Percentiles rank a stretch among this genome's conserved stretches.
Conservation (phyloP, 2,888 invertebrate genomes). For the Hymenopus coronatus region DNA sequence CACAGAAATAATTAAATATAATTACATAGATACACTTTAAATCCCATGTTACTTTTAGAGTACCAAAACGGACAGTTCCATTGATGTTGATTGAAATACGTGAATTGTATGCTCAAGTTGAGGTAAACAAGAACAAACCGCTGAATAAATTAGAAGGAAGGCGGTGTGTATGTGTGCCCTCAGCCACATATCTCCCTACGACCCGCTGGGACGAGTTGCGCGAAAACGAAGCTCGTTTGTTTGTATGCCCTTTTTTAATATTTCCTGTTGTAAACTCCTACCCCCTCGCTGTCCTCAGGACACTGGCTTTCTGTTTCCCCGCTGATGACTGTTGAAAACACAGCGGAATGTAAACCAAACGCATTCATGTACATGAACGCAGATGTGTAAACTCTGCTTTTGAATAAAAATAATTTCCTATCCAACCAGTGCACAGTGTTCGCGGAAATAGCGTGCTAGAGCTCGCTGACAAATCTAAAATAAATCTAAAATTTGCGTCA, state of each 20-base stretch:
- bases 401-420: not conserved
- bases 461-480: no score
- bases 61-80: no score
- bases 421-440: not conserved
- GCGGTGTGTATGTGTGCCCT: not conserved
- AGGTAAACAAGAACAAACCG: no score
- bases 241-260: not conserved
- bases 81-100: no score
- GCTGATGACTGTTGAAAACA: not conserved
- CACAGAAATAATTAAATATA: not conserved
- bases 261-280: not conserved
- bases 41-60: no score
- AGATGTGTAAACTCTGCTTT: not conserved
- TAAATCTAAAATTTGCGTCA: no score
- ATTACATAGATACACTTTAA: not conserved
- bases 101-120: no score
- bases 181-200: not conserved
- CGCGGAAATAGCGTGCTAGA: no score
- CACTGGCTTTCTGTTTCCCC: not conserved
- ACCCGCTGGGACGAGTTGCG: not conserved
- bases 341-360: not conserved
- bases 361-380: not conserved
- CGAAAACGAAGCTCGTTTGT: not conserved
- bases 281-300: not conserved
- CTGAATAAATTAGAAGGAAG: no score